phyloP scores from a whole-genome alignment of 2,113 vertebrate species.

The Microcebus griseorufus region DNA sequence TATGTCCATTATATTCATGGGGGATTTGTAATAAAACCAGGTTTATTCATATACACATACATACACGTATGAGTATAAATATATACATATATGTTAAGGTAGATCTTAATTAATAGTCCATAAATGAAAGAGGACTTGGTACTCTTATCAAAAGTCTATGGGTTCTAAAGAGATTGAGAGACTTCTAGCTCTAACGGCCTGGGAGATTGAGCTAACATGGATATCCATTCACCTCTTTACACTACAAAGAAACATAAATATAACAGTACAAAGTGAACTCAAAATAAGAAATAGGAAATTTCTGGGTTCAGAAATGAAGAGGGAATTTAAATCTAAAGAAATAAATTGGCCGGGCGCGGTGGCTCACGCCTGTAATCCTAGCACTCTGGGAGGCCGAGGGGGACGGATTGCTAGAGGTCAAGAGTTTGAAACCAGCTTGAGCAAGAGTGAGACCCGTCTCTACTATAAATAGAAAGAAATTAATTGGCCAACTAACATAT shows the following conservation, averaged over 20 bases:
- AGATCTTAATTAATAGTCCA: not conserved
- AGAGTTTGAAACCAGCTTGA: no score
- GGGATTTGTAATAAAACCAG: not conserved
- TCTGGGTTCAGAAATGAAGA: not conserved
- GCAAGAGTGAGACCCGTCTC: no score
- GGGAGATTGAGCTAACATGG: not conserved
- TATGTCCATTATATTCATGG: not conserved
- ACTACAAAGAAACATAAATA: not conserved
- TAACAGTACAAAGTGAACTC: not conserved
- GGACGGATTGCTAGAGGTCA: no score
- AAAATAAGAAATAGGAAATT: not conserved
- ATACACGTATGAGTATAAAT: not conserved
- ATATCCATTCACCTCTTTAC: not conserved
- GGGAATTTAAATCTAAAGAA: not conserved
- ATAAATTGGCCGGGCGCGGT: not conserved
- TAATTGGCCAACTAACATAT: no score
- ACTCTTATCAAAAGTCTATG: not conserved
- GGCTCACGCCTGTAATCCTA: no score
- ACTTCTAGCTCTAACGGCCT: not conserved
- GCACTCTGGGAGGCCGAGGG: no score
- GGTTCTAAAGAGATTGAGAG: not conserved
- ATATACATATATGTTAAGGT: not conserved
- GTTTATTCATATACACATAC: not conserved
- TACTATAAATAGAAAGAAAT: no score
- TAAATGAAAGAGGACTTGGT: not conserved